Conservation (phyloP, 2,113 vertebrate species). For the Canis aureus region DNA sequence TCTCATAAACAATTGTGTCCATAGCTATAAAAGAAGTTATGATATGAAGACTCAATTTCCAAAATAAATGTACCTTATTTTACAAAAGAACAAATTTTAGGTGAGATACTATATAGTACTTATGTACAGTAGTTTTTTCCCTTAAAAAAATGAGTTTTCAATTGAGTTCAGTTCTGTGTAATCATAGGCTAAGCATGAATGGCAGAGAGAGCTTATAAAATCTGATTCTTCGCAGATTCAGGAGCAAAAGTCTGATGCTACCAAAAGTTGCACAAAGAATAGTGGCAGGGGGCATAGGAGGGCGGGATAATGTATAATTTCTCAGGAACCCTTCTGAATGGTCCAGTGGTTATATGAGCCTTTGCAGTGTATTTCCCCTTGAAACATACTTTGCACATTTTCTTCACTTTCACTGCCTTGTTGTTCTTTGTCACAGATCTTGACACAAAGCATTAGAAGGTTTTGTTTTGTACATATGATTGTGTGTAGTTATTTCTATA, state of each 20-base stretch:
- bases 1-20: background rate
- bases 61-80: background rate
- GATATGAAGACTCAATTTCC: background rate
- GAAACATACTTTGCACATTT: background rate
- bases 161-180: background rate
- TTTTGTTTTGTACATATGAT: background rate
- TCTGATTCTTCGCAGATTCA: background rate
- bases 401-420: background rate
- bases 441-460: background rate
- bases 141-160: background rate
- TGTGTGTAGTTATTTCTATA: background rate
- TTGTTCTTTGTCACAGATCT: background rate
- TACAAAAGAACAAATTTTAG: background rate
- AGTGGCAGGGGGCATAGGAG: rapidly evolving
- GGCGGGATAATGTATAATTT: background rate
- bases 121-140: background rate
- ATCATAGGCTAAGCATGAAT: background rate
- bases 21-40: background rate
- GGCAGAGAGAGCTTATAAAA: background rate
- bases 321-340: background rate
- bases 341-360: background rate
- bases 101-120: background rate
- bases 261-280: background rate
- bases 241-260: background rate
- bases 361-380: background rate